Base-by-base conservation (phyloP, 2,797 vertebrate genomes). In the Ibycter americanus region DNA sequence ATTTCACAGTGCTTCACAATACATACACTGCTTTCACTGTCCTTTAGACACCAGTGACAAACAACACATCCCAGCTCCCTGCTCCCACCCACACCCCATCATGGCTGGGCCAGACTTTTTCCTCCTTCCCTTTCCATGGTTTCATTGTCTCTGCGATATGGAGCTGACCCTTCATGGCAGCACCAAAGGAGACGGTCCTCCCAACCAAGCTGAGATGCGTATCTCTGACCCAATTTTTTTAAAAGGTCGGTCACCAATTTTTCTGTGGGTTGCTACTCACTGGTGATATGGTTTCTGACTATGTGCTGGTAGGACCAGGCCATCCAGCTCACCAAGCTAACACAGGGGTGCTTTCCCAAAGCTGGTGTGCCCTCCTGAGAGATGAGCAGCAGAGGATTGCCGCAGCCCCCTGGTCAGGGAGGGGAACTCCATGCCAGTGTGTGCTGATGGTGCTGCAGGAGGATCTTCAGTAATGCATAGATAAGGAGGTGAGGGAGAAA, bases 21-120 rank as follows among this genome's bases (percentile, higher is more conserved):
- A 13, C 3, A 16, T 26, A 36, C 21, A 9, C 14, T 22, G 36
- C 31, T 62, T 29, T 31, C 4, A 4, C 36, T 47, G 65, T 71
- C 97, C 97, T 96, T 95, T 96, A 97, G 97, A 67, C 97, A 96
- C 93, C 97, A 93, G 97, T 42, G 94, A 78, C 42, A 77, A 62
- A 61, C 93, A 95, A 87, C 27, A 29, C 54, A 76, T 55, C 46
- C n/a, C 49, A 72, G 9, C 9, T 77, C n/a, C 27, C 25, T 8
- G 1, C 70, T 83, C 34, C 65, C 47, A 80, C 8, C 40, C 42
- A 58, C 38, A 42, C 9, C 9, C 12, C 2, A 0, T 4, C 46
- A 18, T 4, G 17, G 19, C 51, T 49, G 40, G 68, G 31, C n/a
- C 22, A 17, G 34, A 20, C 6, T 71, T 49, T 59, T 56, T 15